Evolutionary conservation across 1,140 invertebrate genomes (phyloP), one percentile per base, ranked within the genome.

Genomic region (Mycetomoellerius zeteki): DNA sequence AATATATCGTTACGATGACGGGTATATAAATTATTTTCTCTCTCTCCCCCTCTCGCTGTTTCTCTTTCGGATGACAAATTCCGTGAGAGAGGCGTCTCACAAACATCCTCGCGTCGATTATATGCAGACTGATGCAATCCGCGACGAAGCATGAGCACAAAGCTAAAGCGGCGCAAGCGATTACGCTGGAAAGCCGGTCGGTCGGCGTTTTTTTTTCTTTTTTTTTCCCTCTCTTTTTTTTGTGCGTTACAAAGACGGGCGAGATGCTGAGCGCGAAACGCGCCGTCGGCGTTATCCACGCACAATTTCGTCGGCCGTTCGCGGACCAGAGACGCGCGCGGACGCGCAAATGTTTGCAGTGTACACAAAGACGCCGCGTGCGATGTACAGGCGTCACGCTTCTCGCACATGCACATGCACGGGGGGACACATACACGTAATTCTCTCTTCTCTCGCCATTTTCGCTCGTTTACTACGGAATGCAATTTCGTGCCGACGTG

Each of bases 391-490:
- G 54, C 58, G 30, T 54, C 27, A 60, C 16, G 54, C 27, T 43
- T n/a, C n/a, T 14, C 4, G 14, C 14, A 14, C 47, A 16, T 16
- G 47, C 47, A 16, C 47, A 16, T 16, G 14, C 47, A 3, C 12
- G 47, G 3, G 47, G 2, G 10, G 8, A 14, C 33, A 43, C 64
- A 52, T 50, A 8, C 52, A 10, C 16, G 30, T 47, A 69, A 69
- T 69, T 47, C 65, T 47, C 24, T 43, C 62, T 58, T 64, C 82
- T 64, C 77, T 47, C 47, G 64, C 85, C 80, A 92, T 92, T 91
- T 91, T 92, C 88, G 86, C 77, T 82, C 91, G 91, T 92, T 92
- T 92, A 91, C 91, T 85, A 88, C 76, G 89, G 91, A 92, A 92
- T 92, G 91, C 91, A 92, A 92, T 92, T 92, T 92, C 88, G 88